A percentile compares a stretch with the other conserved stretches of the same genome.
Evolutionary conservation across 2,113 vertebrate genomes (phyloP).

Genomic region (Hemichromis elongatus): DNA sequence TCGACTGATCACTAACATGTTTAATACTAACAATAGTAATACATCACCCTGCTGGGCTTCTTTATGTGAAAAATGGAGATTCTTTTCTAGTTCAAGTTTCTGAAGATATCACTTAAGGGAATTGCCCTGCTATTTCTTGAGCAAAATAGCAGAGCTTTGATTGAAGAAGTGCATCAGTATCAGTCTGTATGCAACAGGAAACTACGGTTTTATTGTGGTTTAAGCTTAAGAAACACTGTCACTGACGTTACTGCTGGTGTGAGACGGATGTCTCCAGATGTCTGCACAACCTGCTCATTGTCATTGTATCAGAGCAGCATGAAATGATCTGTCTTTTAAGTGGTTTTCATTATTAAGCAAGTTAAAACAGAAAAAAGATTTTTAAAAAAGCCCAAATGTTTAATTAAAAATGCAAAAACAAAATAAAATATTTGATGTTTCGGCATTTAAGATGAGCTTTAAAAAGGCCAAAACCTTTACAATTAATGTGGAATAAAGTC

Average conservation of each 20-base stretch:
- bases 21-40: neutral
- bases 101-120: neutral
- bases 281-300: neutral
- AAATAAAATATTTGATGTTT: too few relatives aligned
- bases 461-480: too few relatives aligned
- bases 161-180: neutral
- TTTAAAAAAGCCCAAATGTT: too few relatives aligned
- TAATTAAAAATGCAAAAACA: neutral
- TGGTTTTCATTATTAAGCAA: neutral
- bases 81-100: neutral
- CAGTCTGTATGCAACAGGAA: conserved; percentile 2
- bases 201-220: neutral
- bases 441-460: too few relatives aligned
- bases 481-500: too few relatives aligned
- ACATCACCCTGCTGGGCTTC: neutral
- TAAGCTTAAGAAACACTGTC: neutral
- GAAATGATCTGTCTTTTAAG: neutral
- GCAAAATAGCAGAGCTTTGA: neutral
- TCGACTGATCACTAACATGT: neutral
- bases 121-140: neutral
- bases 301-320: neutral
- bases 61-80: neutral
- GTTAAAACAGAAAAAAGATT: neutral
- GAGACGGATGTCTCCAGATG: neutral
- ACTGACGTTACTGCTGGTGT: neutral